Evolutionary conservation across 2,888 invertebrate species (phyloP).

Genomic region (Melikaiella ostensackeni): DNA sequence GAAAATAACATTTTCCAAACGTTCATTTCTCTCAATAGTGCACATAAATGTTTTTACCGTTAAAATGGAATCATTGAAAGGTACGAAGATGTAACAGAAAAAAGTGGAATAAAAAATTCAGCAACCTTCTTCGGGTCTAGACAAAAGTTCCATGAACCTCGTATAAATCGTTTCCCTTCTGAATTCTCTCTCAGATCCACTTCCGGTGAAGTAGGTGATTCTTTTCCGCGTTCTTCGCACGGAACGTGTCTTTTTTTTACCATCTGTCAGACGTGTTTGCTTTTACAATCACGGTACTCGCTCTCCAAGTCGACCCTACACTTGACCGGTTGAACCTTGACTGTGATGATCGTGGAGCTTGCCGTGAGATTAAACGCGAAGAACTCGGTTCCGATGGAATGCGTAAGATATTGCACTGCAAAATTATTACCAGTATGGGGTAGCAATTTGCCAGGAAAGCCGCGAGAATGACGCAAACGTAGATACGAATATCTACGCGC

Average conservation of each 20-base stretch:
- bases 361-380: constrained; percentile 32
- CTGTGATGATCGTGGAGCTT: constrained; percentile 29
- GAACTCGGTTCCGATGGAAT: constrained; percentile 36
- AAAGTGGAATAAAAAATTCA: not conserved
- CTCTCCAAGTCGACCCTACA: constrained; percentile 27
- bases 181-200: not conserved
- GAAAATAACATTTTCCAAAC: too few relatives aligned
- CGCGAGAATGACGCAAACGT: constrained; percentile 36
- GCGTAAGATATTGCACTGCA: constrained; percentile 39
- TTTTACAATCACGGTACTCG: constrained; percentile 34
- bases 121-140: not conserved
- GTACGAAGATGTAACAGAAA: not conserved
- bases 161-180: constrained; percentile 1
- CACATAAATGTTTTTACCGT: too few relatives aligned
- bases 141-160: not conserved
- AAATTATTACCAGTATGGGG: constrained; percentile 38
- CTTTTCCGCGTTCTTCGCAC: constrained; percentile 35
- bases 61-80: too few relatives aligned
- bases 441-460: constrained; percentile 39
- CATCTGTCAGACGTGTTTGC: constrained; percentile 32
- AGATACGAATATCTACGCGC: constrained; percentile 22
- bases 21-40: too few relatives aligned
- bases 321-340: constrained; percentile 38
- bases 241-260: constrained; percentile 30
- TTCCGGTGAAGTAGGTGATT: constrained; percentile 15